A percentile compares a stretch with the other conserved stretches of the same genome.
phyloP scores from a whole-genome alignment of 2,888 invertebrate species.

The Dicyrtomina minuta region DNA sequence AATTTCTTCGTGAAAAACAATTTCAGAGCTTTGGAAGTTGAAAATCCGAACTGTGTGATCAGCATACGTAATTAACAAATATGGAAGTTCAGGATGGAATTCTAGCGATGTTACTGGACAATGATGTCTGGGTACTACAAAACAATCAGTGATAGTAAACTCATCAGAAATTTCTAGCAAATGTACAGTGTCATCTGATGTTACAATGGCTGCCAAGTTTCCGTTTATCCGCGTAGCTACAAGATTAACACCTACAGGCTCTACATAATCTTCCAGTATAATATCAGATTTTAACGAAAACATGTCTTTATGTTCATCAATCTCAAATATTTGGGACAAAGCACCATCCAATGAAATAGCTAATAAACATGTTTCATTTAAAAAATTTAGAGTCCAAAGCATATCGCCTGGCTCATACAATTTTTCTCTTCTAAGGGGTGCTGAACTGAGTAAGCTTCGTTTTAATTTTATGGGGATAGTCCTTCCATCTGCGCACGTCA shows the following conservation, averaged over 20 bases:
- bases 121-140: constrained; percentile 37
- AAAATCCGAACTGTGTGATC: constrained; percentile 46
- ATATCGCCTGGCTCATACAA: constrained; percentile 9
- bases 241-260: constrained; percentile 28
- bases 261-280: constrained; percentile 19
- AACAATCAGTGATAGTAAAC: constrained; percentile 10
- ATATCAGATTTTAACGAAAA: constrained; percentile 26
- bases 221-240: constrained; percentile 19
- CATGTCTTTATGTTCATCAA: constrained; percentile 11
- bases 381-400: constrained; percentile 37
- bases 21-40: constrained; percentile 29
- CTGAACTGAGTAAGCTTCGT: neutral
- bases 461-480: constrained; percentile 26
- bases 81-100: constrained; percentile 41
- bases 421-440: neutral
- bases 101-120: constrained; percentile 36
- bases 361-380: constrained; percentile 26
- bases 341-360: constrained; percentile 40
- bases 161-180: constrained; percentile 34
- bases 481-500: constrained; percentile 17
- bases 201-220: constrained; percentile 30
- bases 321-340: constrained; percentile 23
- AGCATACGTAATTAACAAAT: constrained; percentile 42
- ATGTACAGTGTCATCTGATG: constrained; percentile 22
- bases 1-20: constrained; percentile 21